A percentile compares a stretch with the other conserved stretches of the same genome.
phyloP scores from a whole-genome alignment of 2,888 invertebrate genomes.

The Drosophila borborema region DNA sequence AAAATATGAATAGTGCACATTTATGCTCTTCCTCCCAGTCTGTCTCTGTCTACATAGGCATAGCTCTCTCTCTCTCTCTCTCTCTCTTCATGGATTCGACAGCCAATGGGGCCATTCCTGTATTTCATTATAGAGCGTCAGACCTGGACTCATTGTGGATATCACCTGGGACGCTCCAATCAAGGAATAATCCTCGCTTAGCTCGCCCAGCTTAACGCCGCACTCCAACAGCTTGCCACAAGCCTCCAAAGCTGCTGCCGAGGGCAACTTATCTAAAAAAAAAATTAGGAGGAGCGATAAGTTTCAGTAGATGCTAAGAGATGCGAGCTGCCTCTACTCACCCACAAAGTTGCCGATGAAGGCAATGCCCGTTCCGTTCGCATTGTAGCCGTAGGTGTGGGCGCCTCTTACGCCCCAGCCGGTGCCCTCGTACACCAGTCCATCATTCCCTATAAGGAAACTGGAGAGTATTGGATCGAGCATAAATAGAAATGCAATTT shows the following conservation, averaged over 20 bases:
- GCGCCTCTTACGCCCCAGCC: slow-evolving; percentile 88
- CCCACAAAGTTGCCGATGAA: slow-evolving; percentile 87
- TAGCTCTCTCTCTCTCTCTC: background rate
- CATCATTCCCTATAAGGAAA: slow-evolving; percentile 88
- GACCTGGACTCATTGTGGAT: slow-evolving; percentile 86
- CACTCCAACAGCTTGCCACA: slow-evolving; percentile 85
- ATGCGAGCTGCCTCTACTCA: slow-evolving; percentile 68
- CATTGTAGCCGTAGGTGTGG: slow-evolving; percentile 87
- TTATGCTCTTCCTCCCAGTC: background rate
- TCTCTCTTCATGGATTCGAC: slow-evolving; percentile 53
- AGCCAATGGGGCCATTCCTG: slow-evolving; percentile 85
- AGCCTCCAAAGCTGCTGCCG: slow-evolving; percentile 83
- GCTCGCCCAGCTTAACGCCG: slow-evolving; percentile 84
- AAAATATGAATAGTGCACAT: background rate
- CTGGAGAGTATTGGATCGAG: slow-evolving; percentile 73
- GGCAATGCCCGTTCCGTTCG: slow-evolving; percentile 87
- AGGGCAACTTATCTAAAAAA: slow-evolving; percentile 84
- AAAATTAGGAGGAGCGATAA: too few relatives aligned
- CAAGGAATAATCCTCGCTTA: slow-evolving; percentile 84
- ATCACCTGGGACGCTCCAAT: slow-evolving; percentile 86
- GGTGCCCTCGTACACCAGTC: slow-evolving; percentile 88
- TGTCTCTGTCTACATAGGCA: background rate
- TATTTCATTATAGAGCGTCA: slow-evolving; percentile 85
- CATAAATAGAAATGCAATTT: background rate
- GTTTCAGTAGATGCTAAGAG: background rate